Percentiles rank a stretch among this genome's conserved stretches.
Conservation (phyloP, 37 sponge, comb jelly and placozoan genomes). For the Oopsacas minuta region DNA sequence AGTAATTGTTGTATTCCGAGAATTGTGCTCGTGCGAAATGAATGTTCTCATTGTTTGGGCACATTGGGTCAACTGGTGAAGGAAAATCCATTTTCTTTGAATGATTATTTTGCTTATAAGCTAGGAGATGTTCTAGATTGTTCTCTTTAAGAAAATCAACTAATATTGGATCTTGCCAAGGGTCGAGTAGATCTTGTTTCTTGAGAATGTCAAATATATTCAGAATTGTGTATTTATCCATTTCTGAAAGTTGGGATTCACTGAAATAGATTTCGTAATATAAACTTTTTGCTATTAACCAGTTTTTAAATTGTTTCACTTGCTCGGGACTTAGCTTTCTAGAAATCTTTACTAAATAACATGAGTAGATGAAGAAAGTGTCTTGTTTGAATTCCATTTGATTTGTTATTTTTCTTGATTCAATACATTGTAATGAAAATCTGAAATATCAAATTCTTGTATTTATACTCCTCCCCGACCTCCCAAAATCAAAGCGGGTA, state of each 20-base stretch:
- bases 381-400: not conserved
- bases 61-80: not conserved
- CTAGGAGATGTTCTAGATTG: not conserved
- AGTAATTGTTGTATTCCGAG: not conserved
- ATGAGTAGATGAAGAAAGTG: not conserved
- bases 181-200: not conserved
- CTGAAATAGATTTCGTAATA: not conserved
- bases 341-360: not conserved
- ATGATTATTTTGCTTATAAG: not conserved
- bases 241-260: conserved; percentile 3
- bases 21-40: not conserved
- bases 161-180: not conserved
- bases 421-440: not conserved
- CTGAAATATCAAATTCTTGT: not conserved
- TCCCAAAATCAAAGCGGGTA: too few relatives aligned
- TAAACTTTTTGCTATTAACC: not conserved
- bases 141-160: not conserved
- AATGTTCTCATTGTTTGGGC: not conserved
- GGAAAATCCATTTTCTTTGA: not conserved
- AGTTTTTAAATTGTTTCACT: not conserved
- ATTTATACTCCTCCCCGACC: too few relatives aligned
- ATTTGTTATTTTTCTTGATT: not conserved
- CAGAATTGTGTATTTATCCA: conserved; percentile 5
- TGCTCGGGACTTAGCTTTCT: not conserved
- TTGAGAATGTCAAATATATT: not conserved